Evolutionary conservation across 2,888 invertebrate genomes (phyloP).

Genomic region (Ochlodes sylvanus): DNA sequence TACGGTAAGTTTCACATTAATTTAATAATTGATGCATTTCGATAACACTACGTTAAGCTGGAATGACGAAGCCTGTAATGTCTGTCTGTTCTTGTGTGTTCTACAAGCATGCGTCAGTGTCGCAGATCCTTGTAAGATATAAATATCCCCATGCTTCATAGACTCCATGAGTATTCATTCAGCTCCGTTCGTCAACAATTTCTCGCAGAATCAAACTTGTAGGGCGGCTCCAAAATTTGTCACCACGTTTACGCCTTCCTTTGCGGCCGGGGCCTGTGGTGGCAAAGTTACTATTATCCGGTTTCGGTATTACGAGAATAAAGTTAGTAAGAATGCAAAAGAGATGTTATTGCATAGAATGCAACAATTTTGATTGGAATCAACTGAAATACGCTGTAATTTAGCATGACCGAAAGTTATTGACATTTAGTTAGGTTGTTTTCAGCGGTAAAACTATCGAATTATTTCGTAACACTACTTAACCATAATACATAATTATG

Average conservation of each 20-base stretch:
- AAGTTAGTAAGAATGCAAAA: background rate
- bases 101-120: slow-evolving; percentile 52
- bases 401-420: too few species aligned
- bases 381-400: too few species aligned
- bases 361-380: too few species aligned
- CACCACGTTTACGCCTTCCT: slow-evolving; percentile 38
- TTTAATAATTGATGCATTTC: slow-evolving; percentile 21
- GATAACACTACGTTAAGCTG: slow-evolving; percentile 50
- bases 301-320: background rate
- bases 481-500: background rate
- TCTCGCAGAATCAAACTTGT: slow-evolving; percentile 16
- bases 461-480: background rate
- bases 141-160: slow-evolving; percentile 51
- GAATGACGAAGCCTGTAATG: slow-evolving; percentile 68
- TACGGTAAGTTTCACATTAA: slow-evolving; percentile 46
- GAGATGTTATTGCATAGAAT: background rate
- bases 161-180: slow-evolving; percentile 21
- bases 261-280: slow-evolving; percentile 34
- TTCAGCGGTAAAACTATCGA: background rate
- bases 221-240: slow-evolving; percentile 50
- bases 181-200: slow-evolving; percentile 8
- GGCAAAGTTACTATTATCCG: background rate
- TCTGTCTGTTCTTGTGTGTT: slow-evolving; percentile 55
- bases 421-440: background rate
- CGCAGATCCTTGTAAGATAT: slow-evolving; percentile 50